Conservation (phyloP, 2,797 vertebrate species). For the Diceros bicornis region DNA sequence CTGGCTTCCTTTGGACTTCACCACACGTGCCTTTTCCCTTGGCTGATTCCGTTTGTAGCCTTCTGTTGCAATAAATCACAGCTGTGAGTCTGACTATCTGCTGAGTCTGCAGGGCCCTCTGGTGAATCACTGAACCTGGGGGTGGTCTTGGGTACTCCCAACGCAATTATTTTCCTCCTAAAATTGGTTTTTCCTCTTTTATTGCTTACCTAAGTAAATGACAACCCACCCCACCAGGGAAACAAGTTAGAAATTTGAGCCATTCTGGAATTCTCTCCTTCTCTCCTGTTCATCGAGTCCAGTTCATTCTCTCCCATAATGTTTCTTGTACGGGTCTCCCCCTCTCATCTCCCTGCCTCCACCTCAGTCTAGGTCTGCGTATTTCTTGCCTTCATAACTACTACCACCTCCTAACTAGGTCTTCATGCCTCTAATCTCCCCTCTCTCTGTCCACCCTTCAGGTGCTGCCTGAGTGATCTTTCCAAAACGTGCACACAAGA, state of each 20-base stretch:
- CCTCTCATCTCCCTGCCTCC: not conserved
- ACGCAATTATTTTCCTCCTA: not conserved
- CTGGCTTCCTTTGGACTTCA: not conserved
- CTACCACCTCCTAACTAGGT: not conserved
- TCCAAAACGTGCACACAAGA: not conserved
- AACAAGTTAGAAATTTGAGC: not conserved
- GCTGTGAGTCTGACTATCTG: not conserved
- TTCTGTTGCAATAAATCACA: not conserved
- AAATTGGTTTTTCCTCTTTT: not conserved
- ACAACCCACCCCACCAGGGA: not conserved
- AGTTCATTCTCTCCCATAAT: not conserved
- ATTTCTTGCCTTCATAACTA: not conserved
- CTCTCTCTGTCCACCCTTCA: not conserved
- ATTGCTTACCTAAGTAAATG: not conserved
- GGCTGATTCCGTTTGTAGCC: not conserved
- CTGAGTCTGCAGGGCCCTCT: not conserved
- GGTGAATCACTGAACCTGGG: not conserved
- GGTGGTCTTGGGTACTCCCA: not conserved
- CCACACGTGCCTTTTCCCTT: not conserved
- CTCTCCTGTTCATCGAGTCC: not conserved
- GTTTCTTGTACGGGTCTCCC: fast-evolving
- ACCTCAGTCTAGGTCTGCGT: not conserved
- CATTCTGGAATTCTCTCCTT: not conserved
- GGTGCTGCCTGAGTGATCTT: not conserved
- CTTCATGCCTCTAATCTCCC: not conserved